Evolutionary conservation across 1,140 invertebrate genomes (phyloP).

Genomic region (Lysiphlebus fabarum): DNA sequence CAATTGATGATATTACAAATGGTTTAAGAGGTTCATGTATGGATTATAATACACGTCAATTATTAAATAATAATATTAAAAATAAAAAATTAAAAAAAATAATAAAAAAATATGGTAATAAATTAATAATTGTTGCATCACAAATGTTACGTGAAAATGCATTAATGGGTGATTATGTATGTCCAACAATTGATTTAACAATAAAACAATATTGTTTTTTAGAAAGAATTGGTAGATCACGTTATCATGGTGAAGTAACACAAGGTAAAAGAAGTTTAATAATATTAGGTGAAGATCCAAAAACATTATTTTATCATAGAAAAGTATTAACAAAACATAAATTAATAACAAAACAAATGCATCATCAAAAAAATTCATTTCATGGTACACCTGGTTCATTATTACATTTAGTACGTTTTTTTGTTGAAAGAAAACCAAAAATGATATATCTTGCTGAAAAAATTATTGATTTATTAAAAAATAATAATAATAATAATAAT

Average conservation of each 20-base stretch:
- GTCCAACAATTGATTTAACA: constrained; percentile 58
- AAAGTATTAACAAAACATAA: constrained; percentile 61
- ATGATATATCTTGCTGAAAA: constrained; percentile 56
- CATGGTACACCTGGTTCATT: constrained; percentile 54
- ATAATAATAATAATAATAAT: constrained; percentile 55
- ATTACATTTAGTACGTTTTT: constrained; percentile 64
- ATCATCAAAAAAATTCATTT: constrained; percentile 46
- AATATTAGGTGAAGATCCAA: constrained; percentile 59
- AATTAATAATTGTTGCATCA: constrained; percentile 70
- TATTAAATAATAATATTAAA: constrained; percentile 47
- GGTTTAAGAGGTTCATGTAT: constrained; percentile 68
- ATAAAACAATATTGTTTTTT: constrained; percentile 68
- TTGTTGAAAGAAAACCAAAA: constrained; percentile 58
- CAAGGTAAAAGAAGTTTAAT: constrained; percentile 62
- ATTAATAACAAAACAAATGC: constrained; percentile 65
- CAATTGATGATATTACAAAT: constrained; percentile 56
- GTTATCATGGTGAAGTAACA: constrained; percentile 70
- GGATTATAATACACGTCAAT: constrained; percentile 57
- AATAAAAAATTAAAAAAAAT: constrained; percentile 49
- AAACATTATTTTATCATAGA: constrained; percentile 66
- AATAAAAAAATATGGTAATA: constrained; percentile 55
- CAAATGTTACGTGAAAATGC: constrained; percentile 62
- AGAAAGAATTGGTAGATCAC: constrained; percentile 72
- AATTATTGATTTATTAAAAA: constrained; percentile 59
- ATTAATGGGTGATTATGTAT: constrained; percentile 55